phyloP scores from a whole-genome alignment of 2,888 invertebrate genomes.

The Drosophila atroscutellata region DNA sequence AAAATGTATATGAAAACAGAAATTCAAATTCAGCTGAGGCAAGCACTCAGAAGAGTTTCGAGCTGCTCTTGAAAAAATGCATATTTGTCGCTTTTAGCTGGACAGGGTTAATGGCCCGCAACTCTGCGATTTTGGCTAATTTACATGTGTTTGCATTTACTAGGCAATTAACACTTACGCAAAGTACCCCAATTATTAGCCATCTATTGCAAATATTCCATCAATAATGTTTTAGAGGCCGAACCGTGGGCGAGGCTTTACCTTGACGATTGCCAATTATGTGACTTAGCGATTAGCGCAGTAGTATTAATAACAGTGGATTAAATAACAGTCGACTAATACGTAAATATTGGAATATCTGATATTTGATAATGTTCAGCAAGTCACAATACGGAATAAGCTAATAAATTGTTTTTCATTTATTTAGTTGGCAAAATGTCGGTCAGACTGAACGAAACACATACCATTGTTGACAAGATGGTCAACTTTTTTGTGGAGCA shows the following conservation, averaged over 20 bases:
- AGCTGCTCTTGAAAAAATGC: slow-evolving; percentile 5
- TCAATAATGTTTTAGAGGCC: slow-evolving; percentile 19
- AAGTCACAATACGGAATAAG: background rate
- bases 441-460: slow-evolving; percentile 81
- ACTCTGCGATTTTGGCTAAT: slow-evolving; percentile 40
- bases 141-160: slow-evolving; percentile 44
- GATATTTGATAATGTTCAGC: slow-evolving; percentile 17
- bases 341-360: slow-evolving; percentile 51
- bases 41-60: slow-evolving; percentile 10
- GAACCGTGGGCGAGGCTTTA: slow-evolving; percentile 51
- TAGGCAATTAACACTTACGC: slow-evolving; percentile 33
- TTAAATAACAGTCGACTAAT: slow-evolving; percentile 45
- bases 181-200: background rate
- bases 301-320: slow-evolving; percentile 20
- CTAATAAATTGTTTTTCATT: slow-evolving; percentile 4
- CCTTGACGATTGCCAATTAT: slow-evolving; percentile 61
- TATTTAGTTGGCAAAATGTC: slow-evolving; percentile 76
- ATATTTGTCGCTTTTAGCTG: slow-evolving; percentile 21
- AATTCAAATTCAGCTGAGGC: slow-evolving; percentile 39
- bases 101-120: slow-evolving; percentile 58
- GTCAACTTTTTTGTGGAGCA: slow-evolving; percentile 85
- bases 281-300: slow-evolving; percentile 55
- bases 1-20: slow-evolving; percentile 12
- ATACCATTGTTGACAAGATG: slow-evolving; percentile 84
- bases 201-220: slow-evolving; percentile 13